Percentiles rank a stretch among this genome's conserved stretches.
These are phyloP conservation scores for Drosophila parabipectinata DNA, from an alignment of 1,140 invertebrate species.

Conservation along the genomic window DNA sequence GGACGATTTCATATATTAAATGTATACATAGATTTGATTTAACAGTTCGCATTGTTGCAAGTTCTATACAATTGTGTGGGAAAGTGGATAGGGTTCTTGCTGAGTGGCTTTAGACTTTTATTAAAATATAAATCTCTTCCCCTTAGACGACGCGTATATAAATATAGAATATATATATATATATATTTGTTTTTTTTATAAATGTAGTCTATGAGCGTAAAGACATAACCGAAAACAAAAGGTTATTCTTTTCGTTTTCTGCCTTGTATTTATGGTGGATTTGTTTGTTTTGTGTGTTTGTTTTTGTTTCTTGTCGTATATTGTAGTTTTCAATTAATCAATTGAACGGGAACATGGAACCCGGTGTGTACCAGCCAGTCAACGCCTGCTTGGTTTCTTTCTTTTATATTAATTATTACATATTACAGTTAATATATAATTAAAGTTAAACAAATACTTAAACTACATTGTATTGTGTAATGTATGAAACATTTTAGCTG, in stretches of 20 bases:
- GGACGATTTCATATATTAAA: conserved; percentile 43
- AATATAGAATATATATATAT: conserved; percentile 42
- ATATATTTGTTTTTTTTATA: conserved; percentile 38
- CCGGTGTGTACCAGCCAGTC: conserved; percentile 51
- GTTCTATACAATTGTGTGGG: conserved; percentile 42
- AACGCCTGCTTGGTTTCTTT: conserved; percentile 32
- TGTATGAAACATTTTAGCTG: conserved; percentile 63
- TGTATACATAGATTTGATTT: conserved; percentile 52
- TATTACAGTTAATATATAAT: conserved; percentile 76
- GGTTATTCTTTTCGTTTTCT: conserved; percentile 40
- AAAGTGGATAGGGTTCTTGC: conserved; percentile 32
- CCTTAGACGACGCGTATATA: conserved; percentile 28
- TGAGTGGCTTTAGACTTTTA: conserved; percentile 59
- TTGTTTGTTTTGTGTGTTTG: conserved; percentile 55
- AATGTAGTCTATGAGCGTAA: conserved; percentile 65
- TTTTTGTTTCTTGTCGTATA: conserved; percentile 37
- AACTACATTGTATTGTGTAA: conserved; percentile 70
- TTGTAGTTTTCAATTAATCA: conserved; percentile 29
- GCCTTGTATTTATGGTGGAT: conserved; percentile 67
- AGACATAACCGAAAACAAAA: conserved; percentile 71
- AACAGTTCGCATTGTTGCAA: conserved; percentile 49
- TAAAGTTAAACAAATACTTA: conserved; percentile 82
- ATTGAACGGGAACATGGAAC: conserved; percentile 25
- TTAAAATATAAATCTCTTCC: conserved; percentile 74
- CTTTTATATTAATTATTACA: conserved; percentile 71